Base-by-base conservation (phyloP, 2,888 invertebrate species). In the Heliconius ethilla region DNA sequence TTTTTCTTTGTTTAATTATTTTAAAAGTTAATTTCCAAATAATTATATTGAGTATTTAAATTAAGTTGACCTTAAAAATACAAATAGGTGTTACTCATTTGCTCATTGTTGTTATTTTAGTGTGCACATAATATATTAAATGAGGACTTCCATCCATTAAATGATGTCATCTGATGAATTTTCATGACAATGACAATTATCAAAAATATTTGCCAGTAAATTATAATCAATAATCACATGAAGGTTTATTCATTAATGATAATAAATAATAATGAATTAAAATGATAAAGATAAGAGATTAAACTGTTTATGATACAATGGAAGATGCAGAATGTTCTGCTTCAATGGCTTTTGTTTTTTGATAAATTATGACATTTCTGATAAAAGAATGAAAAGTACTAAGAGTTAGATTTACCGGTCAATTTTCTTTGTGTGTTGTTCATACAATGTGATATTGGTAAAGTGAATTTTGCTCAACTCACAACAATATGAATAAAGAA, bases 1-100 rank as follows among this genome's bases (percentile, higher is more conserved):
- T 65, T 9, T 65, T 29, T 65, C 27, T 63, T 63, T 63, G 63
- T 15, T 29, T 29, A 27, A 65, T 27, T 29, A 65, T 3, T 51
- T 29, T 51, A 66, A 75, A 75, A 63, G 51, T 55, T 22, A 78
- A 73, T 67, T 66, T 22, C 10, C n/a, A 75, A 22, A 33, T 66
- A 18, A 33, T 66, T 66, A 33, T 22, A 66, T 66, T 40, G 2
- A 69, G 2, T 13, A 69, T 69, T 69, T 69, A 40, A 69, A 69
- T 69, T n/a, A 40, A 15, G 40, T 25, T 69, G 67, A 69, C 67
- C 67, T 69, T 40, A 40, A 40, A 69, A 69, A 25, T 40, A 40
- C 7, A 69, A 40, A 40, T 69, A 40, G 25, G 15, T 40, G 13
- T 40, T 69, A 69, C 13, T 40, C 40, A 69, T 15, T n/a, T 25